Base-by-base conservation (phyloP, 2,888 invertebrate species). In the Dinocampus coccinellae region DNA sequence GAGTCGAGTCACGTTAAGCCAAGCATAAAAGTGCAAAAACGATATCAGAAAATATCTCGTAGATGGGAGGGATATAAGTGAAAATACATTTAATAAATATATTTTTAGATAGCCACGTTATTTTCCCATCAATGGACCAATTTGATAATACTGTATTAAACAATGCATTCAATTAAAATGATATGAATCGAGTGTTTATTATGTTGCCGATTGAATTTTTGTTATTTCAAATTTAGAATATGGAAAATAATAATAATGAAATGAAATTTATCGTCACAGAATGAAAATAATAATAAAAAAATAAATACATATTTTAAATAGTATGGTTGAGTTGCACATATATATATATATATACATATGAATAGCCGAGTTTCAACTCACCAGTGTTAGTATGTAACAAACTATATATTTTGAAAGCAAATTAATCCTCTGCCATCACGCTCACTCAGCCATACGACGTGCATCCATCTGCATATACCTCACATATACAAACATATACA, bases 341-440 rank as follows among this genome's bases (percentile, higher is more conserved):
- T 16, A 16, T 47, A 16, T 20, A 47, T 47, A 16, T 6, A 47
- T 47, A 16, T 20, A 16, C 9, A 13, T 47, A 52, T 65, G 39
- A 61, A 53, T 60, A 66, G 36, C 53, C 47, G 7, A 61, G 53
- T 53, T 58, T 26, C 29, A 66, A 66, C 24, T 36, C 13, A 4
- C 10, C 36, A n/a, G 55, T 57, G 39, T 66, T 66, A 13, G 66
- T 66, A 26, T 57, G 57, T 66, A 57, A 57, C 29, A 36, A 16
- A 65, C 26, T 16, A 57, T 69, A 63, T 69, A 39, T 67, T 67
- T 67, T 68, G 57, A 53, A 66, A 61, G 61, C 66, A 71, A 71
- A 71, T 71, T 71, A 71, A 71, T 71, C 70, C 72, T 68, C 42
- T 47, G 57, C 63, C 63, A 72, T 72, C 57, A 72, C 53, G 62